Evolutionary conservation across 2,888 invertebrate genomes (phyloP), one percentile per base, ranked within the genome.

Genomic region (Sipha maydis): DNA sequence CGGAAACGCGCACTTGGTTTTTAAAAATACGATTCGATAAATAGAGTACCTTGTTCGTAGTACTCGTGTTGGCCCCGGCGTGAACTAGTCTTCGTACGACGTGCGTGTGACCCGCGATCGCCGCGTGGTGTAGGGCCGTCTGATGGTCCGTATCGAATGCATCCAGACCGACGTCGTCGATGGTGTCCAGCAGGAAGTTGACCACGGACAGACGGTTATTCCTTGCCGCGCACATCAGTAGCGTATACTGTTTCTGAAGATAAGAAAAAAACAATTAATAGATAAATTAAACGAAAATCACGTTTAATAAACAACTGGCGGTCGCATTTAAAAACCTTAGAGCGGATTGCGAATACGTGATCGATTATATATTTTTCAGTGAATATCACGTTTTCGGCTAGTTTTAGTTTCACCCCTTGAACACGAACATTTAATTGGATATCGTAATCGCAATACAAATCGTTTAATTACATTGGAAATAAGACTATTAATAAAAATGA

Each of bases 181-280:
- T 92, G 48, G 93, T 93, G 89, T 95, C 95, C 84, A 95, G 93
- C 85, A 96, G 93, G 89, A 94, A 94, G 90, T 94, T 93, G 83
- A 95, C 93, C n/a, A 95, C 93, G 38, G 94, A 93, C 28, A 93
- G 92, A 61, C 94, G 93, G 90, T 95, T 95, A 90, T 95, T 95
- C 89, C 94, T 93, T 83, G 95, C 94, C 14, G 96, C 96, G 91
- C 96, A 96, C 93, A 96, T 96, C 69, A 96, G 93, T 48, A 95
- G 92, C 91, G 95, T 94, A 92, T 95, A 95, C 90, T 95, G 94
- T 92, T 95, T 95, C 95, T 95, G 92, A 82, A 91, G 91, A 69
- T 0, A 17, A 14, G 17, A 4, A 71, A 11, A 21, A 61, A 25
- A 61, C 19, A 61, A 9, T 34, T 34, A 34, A 34, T 34, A 34